Evolutionary conservation across 2,888 invertebrate species (phyloP).

Genomic region (Drosophila pseudotalamancana): DNA sequence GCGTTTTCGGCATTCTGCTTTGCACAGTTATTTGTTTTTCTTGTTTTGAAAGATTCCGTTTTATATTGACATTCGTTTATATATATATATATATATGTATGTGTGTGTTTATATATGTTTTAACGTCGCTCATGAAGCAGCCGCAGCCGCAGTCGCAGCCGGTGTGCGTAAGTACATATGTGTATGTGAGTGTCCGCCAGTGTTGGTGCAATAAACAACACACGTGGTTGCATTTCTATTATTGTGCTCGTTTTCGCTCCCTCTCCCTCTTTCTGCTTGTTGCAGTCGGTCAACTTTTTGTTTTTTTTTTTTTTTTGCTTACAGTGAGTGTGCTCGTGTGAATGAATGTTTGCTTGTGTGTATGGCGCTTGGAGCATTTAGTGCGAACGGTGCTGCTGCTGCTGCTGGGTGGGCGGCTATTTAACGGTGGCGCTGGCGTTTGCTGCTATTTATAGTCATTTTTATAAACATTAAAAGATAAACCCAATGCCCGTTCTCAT

Average conservation of each 20-base stretch:
- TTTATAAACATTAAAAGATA: slow-evolving; percentile 73
- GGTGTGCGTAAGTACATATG: slow-evolving; percentile 31
- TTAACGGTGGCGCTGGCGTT: slow-evolving; percentile 56
- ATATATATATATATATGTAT: slow-evolving; percentile 9
- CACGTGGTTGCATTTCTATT: slow-evolving; percentile 76
- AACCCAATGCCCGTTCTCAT: slow-evolving; percentile 51
- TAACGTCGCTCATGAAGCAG: slow-evolving; percentile 31
- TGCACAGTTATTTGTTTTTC: slow-evolving; percentile 75
- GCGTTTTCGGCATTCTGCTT: slow-evolving; percentile 66
- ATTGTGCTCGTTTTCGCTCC: slow-evolving; percentile 19
- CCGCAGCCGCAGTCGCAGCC: slow-evolving; percentile 35
- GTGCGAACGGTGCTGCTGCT: slow-evolving; percentile 14
- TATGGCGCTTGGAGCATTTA: slow-evolving; percentile 41
- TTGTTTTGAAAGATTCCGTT: slow-evolving; percentile 73
- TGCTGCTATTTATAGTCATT: slow-evolving; percentile 70
- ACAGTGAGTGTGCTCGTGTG: slow-evolving; percentile 8
- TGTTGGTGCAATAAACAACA: slow-evolving; percentile 64
- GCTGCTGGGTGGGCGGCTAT: slow-evolving; percentile 52
- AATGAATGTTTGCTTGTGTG: slow-evolving; percentile 6
- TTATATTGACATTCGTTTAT: slow-evolving; percentile 71
- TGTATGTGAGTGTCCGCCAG: slow-evolving; percentile 8
- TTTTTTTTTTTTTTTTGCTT: slow-evolving; percentile 1
- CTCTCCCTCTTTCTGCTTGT: slow-evolving; percentile 14
- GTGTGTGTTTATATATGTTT: slow-evolving; percentile 15
- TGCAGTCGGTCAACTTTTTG: slow-evolving; percentile 34